Evolutionary conservation across 2,113 vertebrate genomes (phyloP), one percentile per base, ranked within the genome.

Genomic region (Semicossyphus pulcher): DNA sequence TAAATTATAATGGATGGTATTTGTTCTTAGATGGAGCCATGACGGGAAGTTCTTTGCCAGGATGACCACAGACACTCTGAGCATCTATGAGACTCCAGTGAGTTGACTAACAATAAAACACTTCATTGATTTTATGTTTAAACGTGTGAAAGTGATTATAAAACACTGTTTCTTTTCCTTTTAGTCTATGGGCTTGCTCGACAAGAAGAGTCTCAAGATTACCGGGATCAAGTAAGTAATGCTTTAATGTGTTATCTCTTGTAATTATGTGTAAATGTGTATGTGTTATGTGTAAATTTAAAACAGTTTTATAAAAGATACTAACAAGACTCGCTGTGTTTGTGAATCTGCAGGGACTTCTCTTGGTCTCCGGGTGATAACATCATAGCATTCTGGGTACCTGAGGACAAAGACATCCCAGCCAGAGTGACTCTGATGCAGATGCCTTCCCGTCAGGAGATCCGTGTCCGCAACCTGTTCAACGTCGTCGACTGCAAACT

Each of bases 171-270:
- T 70, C 10, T 67, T n/a, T 76, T 72, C 31, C 32, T 81, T 26
- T 62, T 52, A 99, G 97, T 99, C 97, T 0, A 99, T 99, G 98
- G 98, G 97, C 32, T 89, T 99, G 78, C 90, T 99, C 86, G 97
- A 99, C 90, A 99, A 99, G 92, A 99, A 99, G 92, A 99, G 98
- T 92, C 92, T 99, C 88, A 99, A 99, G 93, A 99, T 99, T 78
- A 94, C 21, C 8, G 98, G 98, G 20, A 99, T 99, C 90, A 98
- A 96, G 98, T 99, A 85, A 95, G 96, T 90, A n/a, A n/a, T n/a
- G n/a, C n/a, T n/a, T n/a, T n/a, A n/a, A n/a, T n/a, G n/a, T n/a
- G n/a, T n/a, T n/a, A n/a, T n/a, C n/a, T n/a, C n/a, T n/a, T n/a
- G n/a, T n/a, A n/a, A n/a, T n/a, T n/a, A n/a, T n/a, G n/a, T n/a